Percentiles rank a stretch among this genome's conserved stretches.
Conservation (phyloP, 2,113 vertebrate genomes). For the Siniperca chuatsi region DNA sequence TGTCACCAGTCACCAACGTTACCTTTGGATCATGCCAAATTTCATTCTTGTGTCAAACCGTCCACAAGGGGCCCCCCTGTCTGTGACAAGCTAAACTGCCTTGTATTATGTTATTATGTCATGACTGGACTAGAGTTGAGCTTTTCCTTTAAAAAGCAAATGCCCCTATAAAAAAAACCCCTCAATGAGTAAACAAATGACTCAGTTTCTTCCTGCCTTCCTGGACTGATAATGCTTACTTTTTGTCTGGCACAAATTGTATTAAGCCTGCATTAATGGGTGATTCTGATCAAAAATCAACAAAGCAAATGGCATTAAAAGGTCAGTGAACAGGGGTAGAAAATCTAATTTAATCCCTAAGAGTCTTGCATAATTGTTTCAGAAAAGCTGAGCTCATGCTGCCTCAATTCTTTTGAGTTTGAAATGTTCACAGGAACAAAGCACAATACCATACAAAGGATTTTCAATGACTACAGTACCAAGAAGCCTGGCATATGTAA, state of each 20-base stretch:
- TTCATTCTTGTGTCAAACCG: too few relatives aligned
- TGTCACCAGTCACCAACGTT: too few relatives aligned
- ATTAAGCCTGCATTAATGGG: not conserved
- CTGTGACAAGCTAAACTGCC: too few relatives aligned
- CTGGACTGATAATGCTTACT: not conserved
- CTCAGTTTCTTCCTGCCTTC: not conserved
- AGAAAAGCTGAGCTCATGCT: not conserved
- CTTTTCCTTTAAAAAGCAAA: too few relatives aligned
- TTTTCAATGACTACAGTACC: not conserved
- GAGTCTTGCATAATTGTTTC: slow-evolving; percentile 10
- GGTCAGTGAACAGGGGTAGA: not conserved
- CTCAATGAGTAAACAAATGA: not conserved
- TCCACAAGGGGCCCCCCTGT: too few relatives aligned
- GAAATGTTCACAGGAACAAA: not conserved
- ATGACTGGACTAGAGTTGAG: too few relatives aligned
- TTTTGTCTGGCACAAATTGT: slow-evolving; percentile 6
- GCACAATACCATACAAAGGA: not conserved
- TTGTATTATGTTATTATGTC: too few relatives aligned
- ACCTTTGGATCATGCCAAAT: too few relatives aligned
- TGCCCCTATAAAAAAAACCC: too few relatives aligned
- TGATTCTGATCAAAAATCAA: not conserved
- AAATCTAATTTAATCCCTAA: not conserved
- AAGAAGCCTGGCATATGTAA: not conserved
- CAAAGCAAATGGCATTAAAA: not conserved
- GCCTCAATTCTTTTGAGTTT: not conserved